Base-by-base conservation (phyloP, 2,888 invertebrate genomes). In the Cantharis rufa region DNA sequence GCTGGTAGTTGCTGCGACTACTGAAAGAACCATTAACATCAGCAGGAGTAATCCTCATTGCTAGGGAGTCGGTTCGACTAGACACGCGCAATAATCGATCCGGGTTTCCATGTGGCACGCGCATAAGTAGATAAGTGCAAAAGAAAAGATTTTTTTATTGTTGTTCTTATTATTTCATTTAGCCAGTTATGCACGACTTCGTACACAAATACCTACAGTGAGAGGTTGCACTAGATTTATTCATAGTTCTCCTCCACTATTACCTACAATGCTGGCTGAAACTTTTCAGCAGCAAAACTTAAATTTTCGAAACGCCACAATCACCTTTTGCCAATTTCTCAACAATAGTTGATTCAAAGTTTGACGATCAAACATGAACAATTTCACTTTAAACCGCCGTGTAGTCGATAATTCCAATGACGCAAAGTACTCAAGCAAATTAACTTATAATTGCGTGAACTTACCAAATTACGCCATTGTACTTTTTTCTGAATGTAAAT, bases 11-110 rank as follows among this genome's bases (percentile, higher is more conserved):
- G 77, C 77, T 76, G 75, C 79, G 78, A 71, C 73, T 80, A 80
- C 80, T 78, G 74, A 73, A 81, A 69, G 71, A 78, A 79, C 78
- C 76, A 75, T 80, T 74, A 74, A 72, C 74, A 77, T 74, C 78
- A 77, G 72, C 78, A 72, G 77, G 74, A 77, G 77, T 74, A 72
- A 75, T 72, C 72, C 75, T 75, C 79, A 78, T 78, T 78, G 78
- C 79, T 78, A 79, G 80, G 80, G 78, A 79, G 81, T 80, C 80
- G 80, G 74, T 78, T 71, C 79, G 79, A 78, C 77, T 79, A 79
- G 79, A 77, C 80, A 80, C 81, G 82, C 82, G 82, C 82, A 82
- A 82, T 79, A 80, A 82, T 82, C 82, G 82, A 82, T 82, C 80
- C 82, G 79, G 77, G 80, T 77, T 79, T 81, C 78, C 70, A 77